Percentiles rank a stretch among this genome's conserved stretches.
These are phyloP conservation scores for Drosophila bifasciata DNA, from an alignment of 1,140 invertebrate genomes.

Conservation along the genomic window DNA sequence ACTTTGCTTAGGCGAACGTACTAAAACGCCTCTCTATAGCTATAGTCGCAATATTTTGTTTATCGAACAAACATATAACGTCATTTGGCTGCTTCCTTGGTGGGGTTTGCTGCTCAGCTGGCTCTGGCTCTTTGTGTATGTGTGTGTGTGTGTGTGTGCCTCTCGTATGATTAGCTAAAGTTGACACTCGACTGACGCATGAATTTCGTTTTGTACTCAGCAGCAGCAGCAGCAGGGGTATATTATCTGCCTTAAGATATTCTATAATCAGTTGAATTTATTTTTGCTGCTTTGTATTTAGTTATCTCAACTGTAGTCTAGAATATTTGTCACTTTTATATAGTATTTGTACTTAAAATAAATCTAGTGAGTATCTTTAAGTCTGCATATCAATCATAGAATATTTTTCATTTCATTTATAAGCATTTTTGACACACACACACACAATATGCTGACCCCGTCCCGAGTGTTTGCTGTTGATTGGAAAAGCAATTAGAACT, in stretches of 20 bases:
- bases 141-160: constrained; percentile 41
- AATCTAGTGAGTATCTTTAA: too few species aligned
- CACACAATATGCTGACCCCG: neutral
- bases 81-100: constrained; percentile 41
- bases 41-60: constrained; percentile 54
- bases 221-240: too few species aligned
- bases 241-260: too few species aligned
- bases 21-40: constrained; percentile 53
- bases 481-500: constrained; percentile 48
- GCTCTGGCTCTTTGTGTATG: constrained; percentile 18
- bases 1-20: constrained; percentile 18
- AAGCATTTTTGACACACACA: too few species aligned
- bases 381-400: too few species aligned
- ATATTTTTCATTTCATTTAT: neutral
- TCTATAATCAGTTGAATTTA: too few species aligned
- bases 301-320: too few species aligned
- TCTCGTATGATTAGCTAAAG: constrained; percentile 69
- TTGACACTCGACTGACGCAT: constrained; percentile 78
- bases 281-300: too few species aligned
- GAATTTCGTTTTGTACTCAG: constrained; percentile 37
- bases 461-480: constrained; percentile 16
- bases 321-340: too few species aligned
- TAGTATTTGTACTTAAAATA: too few species aligned
- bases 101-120: constrained; percentile 8
- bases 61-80: constrained; percentile 73